These are phyloP conservation scores for Caenorhabditis virilis DNA, from an alignment of 2,888 invertebrate species.

Conservation along the genomic window DNA sequence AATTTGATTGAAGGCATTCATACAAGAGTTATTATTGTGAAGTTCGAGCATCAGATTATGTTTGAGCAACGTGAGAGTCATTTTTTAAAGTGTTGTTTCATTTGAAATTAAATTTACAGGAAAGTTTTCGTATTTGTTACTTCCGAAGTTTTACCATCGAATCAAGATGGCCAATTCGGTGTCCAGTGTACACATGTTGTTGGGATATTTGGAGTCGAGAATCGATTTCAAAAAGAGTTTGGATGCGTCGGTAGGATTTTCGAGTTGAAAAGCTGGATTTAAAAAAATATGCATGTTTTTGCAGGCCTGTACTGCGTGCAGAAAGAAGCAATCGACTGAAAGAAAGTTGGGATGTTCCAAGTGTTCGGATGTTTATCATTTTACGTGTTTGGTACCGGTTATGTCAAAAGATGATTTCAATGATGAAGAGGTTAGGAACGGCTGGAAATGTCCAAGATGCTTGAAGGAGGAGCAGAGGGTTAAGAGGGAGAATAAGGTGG, in stretches of 20 bases:
- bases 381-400: background rate
- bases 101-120: background rate
- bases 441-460: background rate
- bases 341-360: constrained; percentile 15
- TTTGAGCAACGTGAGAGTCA: background rate
- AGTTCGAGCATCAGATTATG: background rate
- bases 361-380: constrained; percentile 3
- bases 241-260: too few relatives aligned
- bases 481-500: background rate
- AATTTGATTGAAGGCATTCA: background rate
- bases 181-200: constrained; percentile 37
- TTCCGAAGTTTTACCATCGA: background rate
- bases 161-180: background rate
- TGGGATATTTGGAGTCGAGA: constrained; percentile 34
- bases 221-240: too few relatives aligned
- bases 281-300: constrained; percentile 4
- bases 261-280: too few relatives aligned
- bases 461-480: background rate
- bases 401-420: background rate
- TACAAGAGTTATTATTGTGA: background rate
- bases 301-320: constrained; percentile 20
- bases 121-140: background rate
- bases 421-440: background rate
- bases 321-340: constrained; percentile 3
- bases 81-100: background rate